These are phyloP conservation scores for Nephrotoma flavescens DNA, from an alignment of 2,888 invertebrate species.

Conservation along the genomic window DNA sequence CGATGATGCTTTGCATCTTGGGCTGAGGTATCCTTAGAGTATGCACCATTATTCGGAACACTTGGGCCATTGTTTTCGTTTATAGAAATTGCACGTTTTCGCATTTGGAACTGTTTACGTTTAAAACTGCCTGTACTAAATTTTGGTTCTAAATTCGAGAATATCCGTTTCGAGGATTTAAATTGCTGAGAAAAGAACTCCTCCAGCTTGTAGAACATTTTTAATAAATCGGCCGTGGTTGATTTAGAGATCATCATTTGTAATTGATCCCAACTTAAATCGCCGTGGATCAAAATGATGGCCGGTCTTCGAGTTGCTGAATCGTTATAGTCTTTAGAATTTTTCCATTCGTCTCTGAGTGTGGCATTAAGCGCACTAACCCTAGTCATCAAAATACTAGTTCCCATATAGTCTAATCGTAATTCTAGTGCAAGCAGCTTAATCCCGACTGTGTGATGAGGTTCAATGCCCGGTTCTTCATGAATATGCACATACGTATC, in stretches of 20 bases:
- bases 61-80: slow-evolving; percentile 26
- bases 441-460: slow-evolving; percentile 72
- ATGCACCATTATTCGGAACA: slow-evolving; percentile 19
- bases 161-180: slow-evolving; percentile 85
- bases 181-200: slow-evolving; percentile 98
- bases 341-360: slow-evolving; percentile 79
- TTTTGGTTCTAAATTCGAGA: slow-evolving; percentile 52
- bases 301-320: slow-evolving; percentile 44
- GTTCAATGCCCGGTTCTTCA: slow-evolving; percentile 81
- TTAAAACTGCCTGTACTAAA: slow-evolving; percentile 10
- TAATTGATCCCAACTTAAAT: slow-evolving; percentile 80
- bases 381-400: slow-evolving; percentile 83
- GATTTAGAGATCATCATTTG: slow-evolving; percentile 95
- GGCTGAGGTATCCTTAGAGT: slow-evolving; percentile 22
- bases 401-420: slow-evolving; percentile 95
- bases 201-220: slow-evolving; percentile 92
- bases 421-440: slow-evolving; percentile 75
- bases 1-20: slow-evolving; percentile 68
- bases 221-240: slow-evolving; percentile 90
- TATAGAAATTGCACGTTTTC: neutral
- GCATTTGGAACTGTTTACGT: neutral
- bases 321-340: slow-evolving; percentile 19
- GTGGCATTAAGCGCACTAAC: slow-evolving; percentile 69
- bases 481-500: slow-evolving; percentile 78
- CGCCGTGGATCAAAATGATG: slow-evolving; percentile 82